Base-by-base conservation (phyloP, 2,888 invertebrate genomes). In the Epinotia brunnichana region DNA sequence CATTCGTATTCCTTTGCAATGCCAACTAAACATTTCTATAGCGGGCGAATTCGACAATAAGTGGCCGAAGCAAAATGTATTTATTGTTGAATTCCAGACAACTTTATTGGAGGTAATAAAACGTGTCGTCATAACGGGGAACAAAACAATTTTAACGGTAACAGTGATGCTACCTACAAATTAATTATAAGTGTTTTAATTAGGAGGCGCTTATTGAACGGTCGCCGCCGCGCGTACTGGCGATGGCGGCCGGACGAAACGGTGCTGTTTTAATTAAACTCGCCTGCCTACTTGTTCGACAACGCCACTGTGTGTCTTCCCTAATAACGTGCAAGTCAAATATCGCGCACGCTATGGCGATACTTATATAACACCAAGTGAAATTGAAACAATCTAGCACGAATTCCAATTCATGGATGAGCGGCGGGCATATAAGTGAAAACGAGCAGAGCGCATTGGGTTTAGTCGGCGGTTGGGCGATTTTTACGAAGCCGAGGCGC, bases 201-300 rank as follows among this genome's bases (percentile, higher is more conserved):
- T 91, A 89, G 89, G 82, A 82, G 83, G 76, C 82, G 82, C 83
- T 87, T 84, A 88, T 85, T 84, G 83, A 83, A 83, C 78, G 80
- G 80, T 82, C 81, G 77, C 79, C 77, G 76, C 80, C 77, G 76
- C 75, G 76, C 77, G 73, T n/a, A n/a, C n/a, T n/a, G n/a, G n/a
- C 77, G 73, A 76, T 79, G 77, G 62, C 57, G 17, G 57, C 68
- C 54, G 57, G 69, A 21, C 66, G 39, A 62, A 80, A 83, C 83
- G 82, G n/a, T 83, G 84, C 83, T 78, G 83, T 86, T 91, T 91
- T 90, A 90, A 91, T 91, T 90, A 90, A 90, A 89, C 81, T 83
- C 81, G 82, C 82, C 79, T 81, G 76, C 78, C 76, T 81, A 77
- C 80, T 78, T 57, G 77, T 76, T 66, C 78, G 70, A 76, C 75